Conservation (phyloP, 2,888 invertebrate genomes). For the Nymphalis c-album region DNA sequence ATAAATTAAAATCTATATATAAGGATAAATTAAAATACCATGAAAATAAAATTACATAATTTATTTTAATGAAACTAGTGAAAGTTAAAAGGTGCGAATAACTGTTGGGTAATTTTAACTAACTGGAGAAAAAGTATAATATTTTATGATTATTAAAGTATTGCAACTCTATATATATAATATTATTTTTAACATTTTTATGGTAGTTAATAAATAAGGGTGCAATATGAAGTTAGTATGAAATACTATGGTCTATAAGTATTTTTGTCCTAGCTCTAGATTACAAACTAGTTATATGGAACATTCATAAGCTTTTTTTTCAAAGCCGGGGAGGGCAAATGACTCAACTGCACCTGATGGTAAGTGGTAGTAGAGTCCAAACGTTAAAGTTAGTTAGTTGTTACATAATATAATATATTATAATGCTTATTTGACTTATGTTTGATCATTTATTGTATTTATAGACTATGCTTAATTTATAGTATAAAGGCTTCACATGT, state of each 20-base stretch:
- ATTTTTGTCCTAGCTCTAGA: not conserved
- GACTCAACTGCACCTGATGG: no score
- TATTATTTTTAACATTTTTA: not conserved
- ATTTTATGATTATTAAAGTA: conserved; percentile 11
- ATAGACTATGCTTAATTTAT: conserved; percentile 24
- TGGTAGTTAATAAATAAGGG: not conserved
- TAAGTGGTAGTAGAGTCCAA: no score
- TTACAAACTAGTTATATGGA: conserved; percentile 51
- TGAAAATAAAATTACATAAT: conserved; percentile 35
- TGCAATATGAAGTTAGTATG: conserved; percentile 8
- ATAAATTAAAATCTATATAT: not conserved
- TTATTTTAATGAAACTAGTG: conserved; percentile 51
- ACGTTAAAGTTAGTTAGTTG: no score
- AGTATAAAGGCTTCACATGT: conserved; percentile 25
- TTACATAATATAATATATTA: conserved; percentile 30
- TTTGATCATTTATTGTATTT: not conserved
- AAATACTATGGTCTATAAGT: conserved; percentile 1
- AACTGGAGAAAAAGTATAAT: conserved; percentile 6
- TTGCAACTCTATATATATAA: conserved; percentile 9
- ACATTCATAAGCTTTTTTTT: conserved; percentile 61
- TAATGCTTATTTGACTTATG: conserved; percentile 13
- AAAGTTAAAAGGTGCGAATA: conserved; percentile 75
- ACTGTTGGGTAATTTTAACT: conserved; percentile 42
- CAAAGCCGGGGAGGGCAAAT: no score
- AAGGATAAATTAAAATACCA: conserved; percentile 11